Conservation (phyloP, 2,797 vertebrate species). For the Chloroceryle inda region DNA sequence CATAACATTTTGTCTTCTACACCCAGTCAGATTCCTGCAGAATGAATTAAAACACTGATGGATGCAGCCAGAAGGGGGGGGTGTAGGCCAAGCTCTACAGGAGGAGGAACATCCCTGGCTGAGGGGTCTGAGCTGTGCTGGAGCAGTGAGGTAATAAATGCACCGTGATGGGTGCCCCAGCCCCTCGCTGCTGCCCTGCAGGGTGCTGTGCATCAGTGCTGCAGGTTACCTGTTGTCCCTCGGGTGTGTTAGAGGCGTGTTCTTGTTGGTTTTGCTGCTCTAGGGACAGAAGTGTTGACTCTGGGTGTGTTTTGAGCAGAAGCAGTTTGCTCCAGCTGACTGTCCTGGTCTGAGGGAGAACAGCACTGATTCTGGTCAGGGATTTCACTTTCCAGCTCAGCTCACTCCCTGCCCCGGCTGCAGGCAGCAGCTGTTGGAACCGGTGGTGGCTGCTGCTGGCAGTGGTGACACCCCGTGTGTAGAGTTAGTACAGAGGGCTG, state of each 20-base stretch:
- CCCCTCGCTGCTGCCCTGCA: background rate
- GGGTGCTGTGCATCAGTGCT: background rate
- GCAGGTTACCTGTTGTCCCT: background rate
- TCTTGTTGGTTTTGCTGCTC: background rate
- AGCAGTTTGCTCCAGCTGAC: background rate
- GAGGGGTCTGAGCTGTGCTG: background rate
- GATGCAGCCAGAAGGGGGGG: conserved; percentile 70
- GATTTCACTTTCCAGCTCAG: too few relatives aligned
- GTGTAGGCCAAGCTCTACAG: conserved; percentile 41
- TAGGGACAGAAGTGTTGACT: background rate
- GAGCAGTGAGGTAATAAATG: background rate
- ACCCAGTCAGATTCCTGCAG: background rate
- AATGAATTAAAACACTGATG: too few relatives aligned
- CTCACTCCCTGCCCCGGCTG: too few relatives aligned
- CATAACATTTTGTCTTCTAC: background rate
- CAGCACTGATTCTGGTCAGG: too few relatives aligned
- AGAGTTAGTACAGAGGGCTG: too few relatives aligned
- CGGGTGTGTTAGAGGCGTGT: background rate
- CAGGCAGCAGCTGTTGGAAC: too few relatives aligned
- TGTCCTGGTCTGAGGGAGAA: too few relatives aligned
- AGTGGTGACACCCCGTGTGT: too few relatives aligned
- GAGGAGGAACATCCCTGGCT: background rate
- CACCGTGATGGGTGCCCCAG: fast-evolving
- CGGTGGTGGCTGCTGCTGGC: too few relatives aligned
- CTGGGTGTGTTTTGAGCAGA: background rate